Conservation (phyloP, 2,797 vertebrate genomes). For the Neomorphus geoffroyi region DNA sequence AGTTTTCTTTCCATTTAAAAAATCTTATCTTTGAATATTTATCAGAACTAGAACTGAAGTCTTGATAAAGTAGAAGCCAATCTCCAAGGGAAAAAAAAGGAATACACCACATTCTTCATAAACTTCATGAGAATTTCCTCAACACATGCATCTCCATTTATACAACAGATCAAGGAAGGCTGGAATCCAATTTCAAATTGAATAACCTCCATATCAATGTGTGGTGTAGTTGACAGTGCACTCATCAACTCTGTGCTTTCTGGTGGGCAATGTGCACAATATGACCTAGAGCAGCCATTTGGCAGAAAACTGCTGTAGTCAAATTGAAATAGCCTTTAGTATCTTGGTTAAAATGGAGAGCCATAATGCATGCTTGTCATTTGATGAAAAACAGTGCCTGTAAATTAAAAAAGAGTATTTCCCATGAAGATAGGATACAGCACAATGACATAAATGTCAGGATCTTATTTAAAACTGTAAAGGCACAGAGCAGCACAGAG, state of each 20-base stretch:
- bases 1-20: conserved; percentile 56
- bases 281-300: conserved; percentile 77
- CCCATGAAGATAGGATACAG: neutral
- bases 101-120: conserved; percentile 42
- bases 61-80: conserved; percentile 58
- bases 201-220: conserved; percentile 78
- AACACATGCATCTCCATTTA: conserved; percentile 71
- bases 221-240: conserved; percentile 69
- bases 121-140: conserved; percentile 73
- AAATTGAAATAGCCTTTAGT: conserved; percentile 80
- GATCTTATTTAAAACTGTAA: conserved; percentile 72
- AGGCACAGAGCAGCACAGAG: conserved; percentile 13
- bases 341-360: conserved; percentile 72
- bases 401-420: conserved; percentile 70
- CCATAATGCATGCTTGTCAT: conserved; percentile 71
- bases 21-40: conserved; percentile 71
- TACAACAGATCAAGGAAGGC: conserved; percentile 76
- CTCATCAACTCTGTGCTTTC: conserved; percentile 75
- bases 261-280: conserved; percentile 76
- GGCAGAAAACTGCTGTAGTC: conserved; percentile 75
- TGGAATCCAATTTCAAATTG: conserved; percentile 83
- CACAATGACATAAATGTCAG: conserved; percentile 56
- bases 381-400: conserved; percentile 62
- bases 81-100: neutral
- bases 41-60: conserved; percentile 21